Percentiles rank a stretch among this genome's conserved stretches.
These are phyloP conservation scores for Taphrorychus bicolor DNA, from an alignment of 2,888 invertebrate species.

Conservation along the genomic window DNA sequence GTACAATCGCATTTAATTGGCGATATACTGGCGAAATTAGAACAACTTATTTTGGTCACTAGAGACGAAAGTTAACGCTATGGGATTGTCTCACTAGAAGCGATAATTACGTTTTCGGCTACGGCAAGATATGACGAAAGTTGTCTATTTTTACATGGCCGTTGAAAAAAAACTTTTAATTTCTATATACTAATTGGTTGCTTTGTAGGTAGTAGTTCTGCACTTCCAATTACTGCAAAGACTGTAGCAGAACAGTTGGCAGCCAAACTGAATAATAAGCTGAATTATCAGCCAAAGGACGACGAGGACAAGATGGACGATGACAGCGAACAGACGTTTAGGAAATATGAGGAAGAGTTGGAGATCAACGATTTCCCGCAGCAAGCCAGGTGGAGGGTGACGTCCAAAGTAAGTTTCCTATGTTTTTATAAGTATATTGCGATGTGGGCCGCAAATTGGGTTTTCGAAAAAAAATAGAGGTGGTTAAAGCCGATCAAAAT, in stretches of 20 bases:
- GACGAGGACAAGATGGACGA: constrained; percentile 76
- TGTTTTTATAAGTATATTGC: constrained; percentile 2
- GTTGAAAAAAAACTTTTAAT: not conserved
- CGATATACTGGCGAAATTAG: too few species aligned
- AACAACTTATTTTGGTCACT: too few species aligned
- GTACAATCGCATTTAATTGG: too few species aligned
- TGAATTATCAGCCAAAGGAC: constrained; percentile 96
- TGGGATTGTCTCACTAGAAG: too few species aligned
- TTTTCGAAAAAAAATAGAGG: too few species aligned
- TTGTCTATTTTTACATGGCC: too few species aligned
- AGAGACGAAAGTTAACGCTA: too few species aligned
- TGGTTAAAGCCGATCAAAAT: too few species aligned
- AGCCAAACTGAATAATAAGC: constrained; percentile 93
- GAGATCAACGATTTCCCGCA: constrained; percentile 99
- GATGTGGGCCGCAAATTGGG: too few species aligned
- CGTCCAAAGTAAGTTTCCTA: constrained; percentile 75
- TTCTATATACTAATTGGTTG: too few species aligned
- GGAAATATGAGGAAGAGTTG: constrained; percentile 97
- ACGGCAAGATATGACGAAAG: too few species aligned
- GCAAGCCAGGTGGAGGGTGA: constrained; percentile 97
- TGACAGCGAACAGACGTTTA: constrained; percentile 72
- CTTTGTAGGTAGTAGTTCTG: constrained; percentile 67
- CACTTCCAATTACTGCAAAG: constrained; percentile 87
- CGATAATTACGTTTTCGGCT: too few species aligned
- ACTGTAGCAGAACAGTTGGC: constrained; percentile 98